A percentile compares a stretch with the other conserved stretches of the same genome.
These are phyloP conservation scores for Palythoa heliodiscus DNA, from an alignment of 92 coral and sea anemone genomes.

Conservation along the genomic window DNA sequence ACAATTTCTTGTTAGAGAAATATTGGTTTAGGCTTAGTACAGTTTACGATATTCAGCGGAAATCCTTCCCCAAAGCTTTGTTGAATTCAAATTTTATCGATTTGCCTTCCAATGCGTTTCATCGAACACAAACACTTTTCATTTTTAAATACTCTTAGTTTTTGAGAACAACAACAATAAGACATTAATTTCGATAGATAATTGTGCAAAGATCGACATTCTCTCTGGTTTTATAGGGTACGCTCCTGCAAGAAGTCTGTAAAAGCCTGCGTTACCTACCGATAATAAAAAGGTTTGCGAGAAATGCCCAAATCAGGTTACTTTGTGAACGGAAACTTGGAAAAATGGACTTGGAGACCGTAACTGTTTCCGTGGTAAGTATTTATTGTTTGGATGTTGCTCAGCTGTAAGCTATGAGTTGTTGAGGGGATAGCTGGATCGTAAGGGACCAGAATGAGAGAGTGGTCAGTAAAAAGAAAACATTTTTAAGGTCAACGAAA, in stretches of 20 bases:
- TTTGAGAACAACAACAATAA: too few species aligned
- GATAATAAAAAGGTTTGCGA: slow-evolving; percentile 74
- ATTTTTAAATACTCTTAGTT: too few species aligned
- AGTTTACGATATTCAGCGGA: too few species aligned
- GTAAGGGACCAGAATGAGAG: neutral
- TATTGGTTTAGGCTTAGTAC: too few species aligned
- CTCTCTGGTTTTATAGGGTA: slow-evolving; percentile 67
- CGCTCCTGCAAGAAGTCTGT: slow-evolving; percentile 91
- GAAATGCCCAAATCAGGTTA: slow-evolving; percentile 75
- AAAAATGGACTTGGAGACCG: slow-evolving; percentile 54
- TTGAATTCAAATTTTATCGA: too few species aligned
- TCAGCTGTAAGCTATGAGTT: too few species aligned
- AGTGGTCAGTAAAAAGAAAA: neutral
- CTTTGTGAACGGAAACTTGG: slow-evolving; percentile 71
- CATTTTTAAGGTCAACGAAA: too few species aligned
- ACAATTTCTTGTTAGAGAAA: too few species aligned
- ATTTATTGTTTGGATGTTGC: neutral
- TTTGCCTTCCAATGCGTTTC: too few species aligned
- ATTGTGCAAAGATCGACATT: neutral
- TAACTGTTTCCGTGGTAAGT: slow-evolving; percentile 96
- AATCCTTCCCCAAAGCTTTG: too few species aligned
- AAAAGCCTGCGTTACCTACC: slow-evolving; percentile 75
- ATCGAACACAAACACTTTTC: too few species aligned
- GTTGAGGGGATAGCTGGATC: neutral
- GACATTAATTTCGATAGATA: too few species aligned